Conservation (phyloP, 1,140 invertebrate genomes). For the Pteromalus puparum region DNA sequence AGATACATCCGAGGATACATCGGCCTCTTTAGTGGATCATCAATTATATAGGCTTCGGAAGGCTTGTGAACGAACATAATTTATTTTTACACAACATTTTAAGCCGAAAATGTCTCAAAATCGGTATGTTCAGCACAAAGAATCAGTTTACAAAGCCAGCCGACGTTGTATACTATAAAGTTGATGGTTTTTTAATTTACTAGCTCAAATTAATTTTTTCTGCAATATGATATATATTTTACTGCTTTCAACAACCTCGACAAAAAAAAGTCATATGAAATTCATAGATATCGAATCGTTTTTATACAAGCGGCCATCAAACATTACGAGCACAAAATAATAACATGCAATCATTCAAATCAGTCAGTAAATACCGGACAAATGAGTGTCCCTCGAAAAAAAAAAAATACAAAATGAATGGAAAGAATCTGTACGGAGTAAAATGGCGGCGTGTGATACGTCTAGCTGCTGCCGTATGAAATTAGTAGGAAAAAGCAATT, state of each 20-base stretch:
- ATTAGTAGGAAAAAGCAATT: slow-evolving; percentile 62
- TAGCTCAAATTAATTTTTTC: not conserved
- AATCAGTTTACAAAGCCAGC: not conserved
- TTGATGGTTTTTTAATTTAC: not conserved
- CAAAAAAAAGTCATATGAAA: not conserved
- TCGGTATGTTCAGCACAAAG: not conserved
- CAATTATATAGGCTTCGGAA: slow-evolving; percentile 21
- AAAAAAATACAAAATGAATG: slow-evolving; percentile 49
- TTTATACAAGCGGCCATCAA: slow-evolving; percentile 48
- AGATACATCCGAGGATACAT: not conserved
- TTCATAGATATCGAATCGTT: slow-evolving; percentile 41
- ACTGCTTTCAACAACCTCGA: not conserved
- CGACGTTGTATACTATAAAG: not conserved
- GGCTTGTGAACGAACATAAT: slow-evolving; percentile 10
- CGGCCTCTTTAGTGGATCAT: not conserved
- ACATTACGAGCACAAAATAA: not conserved
- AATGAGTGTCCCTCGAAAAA: slow-evolving; percentile 53
- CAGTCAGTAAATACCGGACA: slow-evolving; percentile 36
- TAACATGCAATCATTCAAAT: slow-evolving; percentile 29
- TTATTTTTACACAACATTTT: slow-evolving; percentile 27
- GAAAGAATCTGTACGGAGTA: not conserved
- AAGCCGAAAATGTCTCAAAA: not conserved
- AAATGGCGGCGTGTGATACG: slow-evolving; percentile 36
- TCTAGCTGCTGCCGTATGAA: slow-evolving; percentile 46
- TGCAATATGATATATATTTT: not conserved